Evolutionary conservation across 2,113 vertebrate genomes (phyloP).

Genomic region (zebrafish (Danio rerio)): DNA sequence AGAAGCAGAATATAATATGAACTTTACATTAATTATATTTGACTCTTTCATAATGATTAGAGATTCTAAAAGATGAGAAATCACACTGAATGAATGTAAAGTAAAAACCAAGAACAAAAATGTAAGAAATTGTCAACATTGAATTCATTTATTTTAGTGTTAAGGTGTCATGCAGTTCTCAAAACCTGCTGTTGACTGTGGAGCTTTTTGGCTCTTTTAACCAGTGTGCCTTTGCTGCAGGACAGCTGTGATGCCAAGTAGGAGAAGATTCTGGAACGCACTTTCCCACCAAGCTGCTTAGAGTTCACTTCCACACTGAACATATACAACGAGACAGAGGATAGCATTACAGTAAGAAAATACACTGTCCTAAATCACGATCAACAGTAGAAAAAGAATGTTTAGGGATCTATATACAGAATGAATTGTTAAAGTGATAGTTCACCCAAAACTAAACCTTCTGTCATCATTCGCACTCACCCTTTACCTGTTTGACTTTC

Average conservation of each 20-base stretch:
- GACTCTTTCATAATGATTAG: too few species aligned
- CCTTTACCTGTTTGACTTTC: not conserved
- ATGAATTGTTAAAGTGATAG: too few species aligned
- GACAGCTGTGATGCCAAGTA: constrained; percentile 89
- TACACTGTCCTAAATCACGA: not conserved
- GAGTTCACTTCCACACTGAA: constrained; percentile 87
- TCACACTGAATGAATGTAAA: too few species aligned
- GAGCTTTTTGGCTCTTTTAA: constrained; percentile 87
- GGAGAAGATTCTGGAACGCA: constrained; percentile 87
- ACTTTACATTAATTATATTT: too few species aligned
- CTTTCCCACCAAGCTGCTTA: constrained; percentile 81
- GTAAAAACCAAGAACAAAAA: too few species aligned
- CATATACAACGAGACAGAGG: constrained; percentile 39
- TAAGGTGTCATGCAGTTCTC: not conserved
- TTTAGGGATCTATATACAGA: too few species aligned
- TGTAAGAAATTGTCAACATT: too few species aligned
- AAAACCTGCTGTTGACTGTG: constrained; percentile 82
- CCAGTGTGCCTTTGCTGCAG: constrained; percentile 89
- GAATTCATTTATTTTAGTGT: too few species aligned
- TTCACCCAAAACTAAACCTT: too few species aligned
- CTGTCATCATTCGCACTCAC: too few species aligned
- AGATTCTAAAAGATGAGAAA: too few species aligned
- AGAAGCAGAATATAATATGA: too few species aligned
- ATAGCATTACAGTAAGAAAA: not conserved
- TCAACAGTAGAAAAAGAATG: not conserved